A percentile compares a stretch with the other conserved stretches of the same genome.
phyloP scores from a whole-genome alignment of 2,888 invertebrate species.

The Morpho achilles region DNA sequence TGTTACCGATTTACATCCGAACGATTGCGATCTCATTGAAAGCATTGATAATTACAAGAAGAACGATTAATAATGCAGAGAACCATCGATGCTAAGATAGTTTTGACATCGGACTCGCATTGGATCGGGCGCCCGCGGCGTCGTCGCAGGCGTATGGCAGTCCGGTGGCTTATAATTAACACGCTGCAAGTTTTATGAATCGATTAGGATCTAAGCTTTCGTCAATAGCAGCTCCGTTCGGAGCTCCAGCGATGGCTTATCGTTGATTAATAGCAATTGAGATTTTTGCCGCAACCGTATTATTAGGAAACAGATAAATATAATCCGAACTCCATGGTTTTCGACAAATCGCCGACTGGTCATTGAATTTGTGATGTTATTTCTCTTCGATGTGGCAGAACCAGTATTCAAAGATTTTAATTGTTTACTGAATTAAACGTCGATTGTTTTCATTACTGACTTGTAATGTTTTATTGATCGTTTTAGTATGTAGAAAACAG shows the following conservation, averaged over 20 bases:
- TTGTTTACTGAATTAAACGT: no score
- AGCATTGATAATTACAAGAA: slow-evolving; percentile 55
- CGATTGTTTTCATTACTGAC: no score
- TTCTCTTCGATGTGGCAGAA: slow-evolving; percentile 1
- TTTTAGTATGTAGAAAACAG: no score
- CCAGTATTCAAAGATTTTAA: not conserved
- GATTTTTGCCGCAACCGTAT: slow-evolving; percentile 68
- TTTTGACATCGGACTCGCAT: slow-evolving; percentile 51
- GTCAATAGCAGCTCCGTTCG: slow-evolving; percentile 74
- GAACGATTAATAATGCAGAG: slow-evolving; percentile 58
- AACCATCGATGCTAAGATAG: slow-evolving; percentile 63
- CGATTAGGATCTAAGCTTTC: slow-evolving; percentile 79
- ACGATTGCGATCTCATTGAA: slow-evolving; percentile 36
- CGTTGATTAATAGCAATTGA: slow-evolving; percentile 75
- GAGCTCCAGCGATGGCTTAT: slow-evolving; percentile 63
- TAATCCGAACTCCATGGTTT: slow-evolving; percentile 46
- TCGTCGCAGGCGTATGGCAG: slow-evolving; percentile 63
- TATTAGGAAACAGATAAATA: slow-evolving; percentile 66
- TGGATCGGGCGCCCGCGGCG: slow-evolving; percentile 45
- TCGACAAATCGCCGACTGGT: slow-evolving; percentile 65
- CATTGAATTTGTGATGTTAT: slow-evolving; percentile 35
- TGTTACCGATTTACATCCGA: slow-evolving; percentile 19
- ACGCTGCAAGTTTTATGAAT: slow-evolving; percentile 77
- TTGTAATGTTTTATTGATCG: no score
- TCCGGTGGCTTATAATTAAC: slow-evolving; percentile 79